These are phyloP conservation scores for Geococcyx californianus DNA, from an alignment of 2,113 vertebrate genomes.

Conservation along the genomic window DNA sequence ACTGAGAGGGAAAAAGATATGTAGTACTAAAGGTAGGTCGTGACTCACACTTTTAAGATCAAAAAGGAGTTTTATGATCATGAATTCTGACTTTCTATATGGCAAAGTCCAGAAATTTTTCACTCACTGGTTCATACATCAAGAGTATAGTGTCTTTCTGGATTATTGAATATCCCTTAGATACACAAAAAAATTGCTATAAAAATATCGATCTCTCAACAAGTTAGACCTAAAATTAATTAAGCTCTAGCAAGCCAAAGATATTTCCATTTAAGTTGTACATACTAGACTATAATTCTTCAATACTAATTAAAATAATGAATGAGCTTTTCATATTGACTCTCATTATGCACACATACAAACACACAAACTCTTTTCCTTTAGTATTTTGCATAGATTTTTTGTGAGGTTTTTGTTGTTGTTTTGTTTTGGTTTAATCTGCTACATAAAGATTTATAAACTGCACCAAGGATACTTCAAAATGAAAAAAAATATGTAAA, in stretches of 20 bases:
- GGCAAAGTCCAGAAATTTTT: neutral
- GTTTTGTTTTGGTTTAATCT: no score
- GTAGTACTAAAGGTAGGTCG: neutral
- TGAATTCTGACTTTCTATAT: neutral
- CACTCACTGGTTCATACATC: neutral
- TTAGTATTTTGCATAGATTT: neutral
- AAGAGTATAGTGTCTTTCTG: neutral
- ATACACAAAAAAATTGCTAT: neutral
- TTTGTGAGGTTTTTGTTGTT: no score
- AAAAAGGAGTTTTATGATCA: neutral
- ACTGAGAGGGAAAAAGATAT: neutral
- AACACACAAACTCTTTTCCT: rapidly evolving
- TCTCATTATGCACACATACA: neutral
- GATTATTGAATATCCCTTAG: neutral
- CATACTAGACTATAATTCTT: rapidly evolving
- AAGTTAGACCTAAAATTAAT: neutral
- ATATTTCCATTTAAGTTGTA: neutral
- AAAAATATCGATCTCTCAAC: neutral
- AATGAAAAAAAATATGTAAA: neutral
- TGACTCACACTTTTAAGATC: neutral
- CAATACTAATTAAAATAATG: neutral
- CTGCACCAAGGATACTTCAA: neutral
- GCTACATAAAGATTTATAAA: neutral
- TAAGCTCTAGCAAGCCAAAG: neutral
- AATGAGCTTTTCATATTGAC: neutral